Conservation (phyloP, 2,888 invertebrate species). For the Tenthredo distinguenda region DNA sequence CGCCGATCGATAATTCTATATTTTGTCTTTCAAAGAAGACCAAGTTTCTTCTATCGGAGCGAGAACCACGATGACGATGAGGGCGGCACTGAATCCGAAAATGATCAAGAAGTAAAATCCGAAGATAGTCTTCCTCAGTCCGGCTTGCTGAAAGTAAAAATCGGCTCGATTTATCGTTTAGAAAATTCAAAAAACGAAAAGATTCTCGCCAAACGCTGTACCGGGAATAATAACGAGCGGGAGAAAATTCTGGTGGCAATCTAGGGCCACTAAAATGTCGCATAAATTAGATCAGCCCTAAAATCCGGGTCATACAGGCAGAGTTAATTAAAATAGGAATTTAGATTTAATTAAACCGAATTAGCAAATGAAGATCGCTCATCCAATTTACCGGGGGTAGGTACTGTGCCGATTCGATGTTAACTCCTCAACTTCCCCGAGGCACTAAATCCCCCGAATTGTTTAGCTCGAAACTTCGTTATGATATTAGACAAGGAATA, state of each 20-base stretch:
- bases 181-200: not conserved
- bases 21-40: slow-evolving; percentile 69
- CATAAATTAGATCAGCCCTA: slow-evolving; percentile 1
- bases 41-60: slow-evolving; percentile 87
- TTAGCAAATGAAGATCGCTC: slow-evolving; percentile 36
- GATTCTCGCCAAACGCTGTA: not conserved
- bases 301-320: slow-evolving; percentile 30
- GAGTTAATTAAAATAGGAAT: slow-evolving; percentile 32
- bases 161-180: not conserved
- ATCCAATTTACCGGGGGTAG: slow-evolving; percentile 6
- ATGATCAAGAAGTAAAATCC: slow-evolving; percentile 89
- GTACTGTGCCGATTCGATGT: not conserved
- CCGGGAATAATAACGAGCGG: not conserved
- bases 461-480: not conserved
- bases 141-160: slow-evolving; percentile 85
- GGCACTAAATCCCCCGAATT: not conserved
- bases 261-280: not conserved
- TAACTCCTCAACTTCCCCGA: not conserved
- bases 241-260: not conserved
- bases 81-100: slow-evolving; percentile 84
- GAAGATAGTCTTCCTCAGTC: slow-evolving; percentile 88
- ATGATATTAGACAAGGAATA: not conserved
- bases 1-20: slow-evolving; percentile 62
- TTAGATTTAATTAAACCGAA: slow-evolving; percentile 34
- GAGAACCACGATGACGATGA: slow-evolving; percentile 87